Evolutionary conservation across 2,113 vertebrate genomes (phyloP).

Genomic region (Carettochelys insculpta): DNA sequence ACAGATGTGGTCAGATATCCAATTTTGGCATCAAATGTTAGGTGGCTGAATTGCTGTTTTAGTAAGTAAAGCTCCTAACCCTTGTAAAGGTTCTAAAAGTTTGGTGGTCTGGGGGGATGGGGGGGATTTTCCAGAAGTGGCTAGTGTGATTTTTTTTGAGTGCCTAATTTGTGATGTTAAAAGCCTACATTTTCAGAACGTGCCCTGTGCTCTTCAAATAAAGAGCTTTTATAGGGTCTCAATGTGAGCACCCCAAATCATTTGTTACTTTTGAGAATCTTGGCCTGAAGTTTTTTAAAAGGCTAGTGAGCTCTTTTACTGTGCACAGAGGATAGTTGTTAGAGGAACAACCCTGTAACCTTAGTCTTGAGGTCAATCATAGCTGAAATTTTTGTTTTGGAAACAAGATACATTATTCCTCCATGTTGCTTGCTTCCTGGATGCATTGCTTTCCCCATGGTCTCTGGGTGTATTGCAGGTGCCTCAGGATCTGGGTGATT

Average conservation of each 20-base stretch:
- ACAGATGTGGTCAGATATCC: not conserved
- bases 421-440: not conserved
- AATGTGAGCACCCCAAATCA: not conserved
- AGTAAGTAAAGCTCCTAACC: accelerated
- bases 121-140: not conserved
- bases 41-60: not conserved
- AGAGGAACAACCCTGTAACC: not conserved
- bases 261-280: not conserved
- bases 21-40: not conserved
- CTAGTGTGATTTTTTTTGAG: not conserved
- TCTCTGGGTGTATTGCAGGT: too few species aligned
- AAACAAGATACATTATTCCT: not conserved
- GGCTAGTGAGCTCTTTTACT: not conserved
- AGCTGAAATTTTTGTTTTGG: not conserved
- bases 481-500: not conserved
- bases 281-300: not conserved
- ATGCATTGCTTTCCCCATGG: not conserved
- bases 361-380: not conserved
- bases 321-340: not conserved
- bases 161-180: not conserved
- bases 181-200: not conserved
- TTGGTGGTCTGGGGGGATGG: too few species aligned
- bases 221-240: not conserved
- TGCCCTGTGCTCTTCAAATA: not conserved
- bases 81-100: not conserved